phyloP scores from a whole-genome alignment of 2,113 vertebrate genomes.

The Perognathus longimembris region DNA sequence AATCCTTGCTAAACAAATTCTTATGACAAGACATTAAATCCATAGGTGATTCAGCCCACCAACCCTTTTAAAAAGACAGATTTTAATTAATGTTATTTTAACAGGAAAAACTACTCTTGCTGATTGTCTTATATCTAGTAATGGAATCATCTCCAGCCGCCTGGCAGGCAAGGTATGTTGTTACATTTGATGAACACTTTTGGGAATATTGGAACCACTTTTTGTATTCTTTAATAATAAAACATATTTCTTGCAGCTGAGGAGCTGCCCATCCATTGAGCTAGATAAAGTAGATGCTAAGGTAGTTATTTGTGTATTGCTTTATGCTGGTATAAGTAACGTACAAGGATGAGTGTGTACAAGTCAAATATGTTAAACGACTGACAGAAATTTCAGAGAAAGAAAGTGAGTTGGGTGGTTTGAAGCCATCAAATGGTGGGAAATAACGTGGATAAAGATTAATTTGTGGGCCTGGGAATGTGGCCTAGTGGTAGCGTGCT shows the following conservation, averaged over 20 bases:
- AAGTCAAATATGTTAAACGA: neutral
- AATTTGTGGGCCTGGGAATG: too few species aligned
- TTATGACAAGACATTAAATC: neutral
- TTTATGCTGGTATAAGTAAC: neutral
- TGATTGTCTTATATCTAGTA: conserved; percentile 97
- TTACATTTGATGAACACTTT: neutral
- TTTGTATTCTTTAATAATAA: neutral
- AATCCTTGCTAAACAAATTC: neutral
- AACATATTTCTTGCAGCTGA: neutral
- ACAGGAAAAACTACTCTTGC: conserved; percentile 97
- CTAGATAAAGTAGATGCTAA: neutral
- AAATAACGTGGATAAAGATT: neutral
- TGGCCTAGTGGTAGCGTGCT: too few species aligned
- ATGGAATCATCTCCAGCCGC: conserved; percentile 97
- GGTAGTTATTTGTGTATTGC: neutral
- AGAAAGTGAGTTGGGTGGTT: neutral
- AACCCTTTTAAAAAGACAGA: neutral
- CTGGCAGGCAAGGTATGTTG: conserved; percentile 95
- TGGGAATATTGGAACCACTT: neutral
- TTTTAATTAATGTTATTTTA: conserved; percentile 61
- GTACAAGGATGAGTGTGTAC: neutral
- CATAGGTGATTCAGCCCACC: rapidly evolving
- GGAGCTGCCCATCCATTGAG: neutral
- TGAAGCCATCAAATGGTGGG: neutral
- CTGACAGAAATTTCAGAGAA: neutral